These are phyloP conservation scores for Manis javanica DNA, from an alignment of 2,797 vertebrate species.

Conservation along the genomic window DNA sequence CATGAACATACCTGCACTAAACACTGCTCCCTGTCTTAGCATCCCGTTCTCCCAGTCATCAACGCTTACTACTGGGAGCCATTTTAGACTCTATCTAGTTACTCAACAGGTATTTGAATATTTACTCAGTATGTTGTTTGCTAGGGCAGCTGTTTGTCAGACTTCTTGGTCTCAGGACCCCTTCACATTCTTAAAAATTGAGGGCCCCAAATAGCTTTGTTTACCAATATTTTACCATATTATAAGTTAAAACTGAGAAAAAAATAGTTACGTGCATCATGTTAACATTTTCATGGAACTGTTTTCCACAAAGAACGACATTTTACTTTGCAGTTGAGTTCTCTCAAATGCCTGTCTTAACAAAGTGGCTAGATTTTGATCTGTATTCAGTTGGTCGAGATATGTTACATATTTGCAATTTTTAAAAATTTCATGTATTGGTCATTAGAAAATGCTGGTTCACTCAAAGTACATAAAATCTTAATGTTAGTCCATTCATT, in stretches of 20 bases:
- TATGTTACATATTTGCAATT: neutral
- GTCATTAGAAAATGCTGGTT: neutral
- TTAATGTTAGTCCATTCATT: neutral
- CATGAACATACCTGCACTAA: neutral
- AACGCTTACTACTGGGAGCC: neutral
- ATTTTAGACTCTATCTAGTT: neutral
- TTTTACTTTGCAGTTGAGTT: neutral
- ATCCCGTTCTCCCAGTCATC: neutral
- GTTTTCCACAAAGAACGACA: neutral
- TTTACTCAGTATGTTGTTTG: neutral
- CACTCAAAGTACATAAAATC: neutral
- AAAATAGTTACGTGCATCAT: neutral
- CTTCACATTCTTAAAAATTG: constrained; percentile 13
- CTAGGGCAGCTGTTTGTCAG: neutral
- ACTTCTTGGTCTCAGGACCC: neutral
- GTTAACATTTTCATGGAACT: neutral
- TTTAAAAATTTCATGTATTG: neutral
- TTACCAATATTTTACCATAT: neutral
- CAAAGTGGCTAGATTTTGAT: neutral
- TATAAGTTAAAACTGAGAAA: neutral
- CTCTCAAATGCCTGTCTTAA: neutral
- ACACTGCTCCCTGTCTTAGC: neutral
- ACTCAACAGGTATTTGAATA: neutral
- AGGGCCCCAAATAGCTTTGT: neutral
- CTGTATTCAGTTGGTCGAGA: neutral